Conservation (phyloP, 2,888 invertebrate genomes). For the Mystacides longicornis region DNA sequence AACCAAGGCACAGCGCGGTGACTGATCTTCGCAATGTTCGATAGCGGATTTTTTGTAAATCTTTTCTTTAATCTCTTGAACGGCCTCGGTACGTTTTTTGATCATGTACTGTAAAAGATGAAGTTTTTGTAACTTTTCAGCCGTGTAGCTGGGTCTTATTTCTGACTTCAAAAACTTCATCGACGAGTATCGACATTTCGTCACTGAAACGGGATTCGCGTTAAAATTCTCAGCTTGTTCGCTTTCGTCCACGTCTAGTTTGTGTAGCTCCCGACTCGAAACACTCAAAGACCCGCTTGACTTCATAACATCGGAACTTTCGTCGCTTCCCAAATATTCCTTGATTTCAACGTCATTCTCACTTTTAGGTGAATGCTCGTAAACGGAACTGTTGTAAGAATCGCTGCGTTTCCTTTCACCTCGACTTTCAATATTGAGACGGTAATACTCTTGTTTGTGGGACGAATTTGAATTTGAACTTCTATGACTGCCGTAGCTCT, state of each 20-base stretch:
- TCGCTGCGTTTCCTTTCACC: conserved; percentile 15
- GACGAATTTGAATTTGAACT: neutral
- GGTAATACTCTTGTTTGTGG: conserved; percentile 11
- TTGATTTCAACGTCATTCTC: conserved; percentile 19
- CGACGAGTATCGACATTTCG: conserved; percentile 42
- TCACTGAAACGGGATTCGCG: conserved; percentile 37
- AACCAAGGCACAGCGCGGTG: conserved; percentile 19
- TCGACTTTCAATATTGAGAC: neutral
- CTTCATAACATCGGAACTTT: conserved; percentile 16
- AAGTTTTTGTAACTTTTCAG: conserved; percentile 60
- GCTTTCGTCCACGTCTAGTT: conserved; percentile 41
- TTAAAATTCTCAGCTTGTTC: conserved; percentile 46
- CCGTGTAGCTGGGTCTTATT: conserved; percentile 64
- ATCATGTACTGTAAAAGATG: conserved; percentile 66
- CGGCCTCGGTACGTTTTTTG: conserved; percentile 59
- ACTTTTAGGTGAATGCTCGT: conserved; percentile 43
- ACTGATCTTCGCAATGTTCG: conserved; percentile 29
- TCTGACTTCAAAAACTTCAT: conserved; percentile 52
- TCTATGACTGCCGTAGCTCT: conserved; percentile 34
- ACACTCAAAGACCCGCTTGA: conserved; percentile 14
- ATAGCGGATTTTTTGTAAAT: conserved; percentile 44
- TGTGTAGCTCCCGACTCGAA: conserved; percentile 34
- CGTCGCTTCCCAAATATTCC: conserved; percentile 23
- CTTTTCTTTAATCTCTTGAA: conserved; percentile 45
- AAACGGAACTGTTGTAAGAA: conserved; percentile 30